A percentile compares a stretch with the other conserved stretches of the same genome.
These are phyloP conservation scores for Sapayoa aenigma DNA, from an alignment of 2,113 vertebrate genomes.

Conservation along the genomic window DNA sequence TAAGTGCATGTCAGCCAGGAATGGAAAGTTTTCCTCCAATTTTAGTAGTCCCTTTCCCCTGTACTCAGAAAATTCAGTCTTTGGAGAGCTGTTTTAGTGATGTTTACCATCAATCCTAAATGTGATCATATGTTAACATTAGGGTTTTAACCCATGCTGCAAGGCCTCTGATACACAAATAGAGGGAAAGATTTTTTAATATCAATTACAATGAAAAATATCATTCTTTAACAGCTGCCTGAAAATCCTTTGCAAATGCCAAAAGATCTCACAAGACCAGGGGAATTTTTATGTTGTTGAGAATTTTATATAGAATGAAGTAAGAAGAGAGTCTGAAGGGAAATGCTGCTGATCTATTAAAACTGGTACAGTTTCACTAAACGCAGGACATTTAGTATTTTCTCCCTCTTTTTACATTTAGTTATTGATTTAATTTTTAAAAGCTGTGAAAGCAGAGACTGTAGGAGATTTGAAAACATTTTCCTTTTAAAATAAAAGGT, in stretches of 20 bases:
- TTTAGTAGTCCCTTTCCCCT: neutral
- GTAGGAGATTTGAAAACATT: neutral
- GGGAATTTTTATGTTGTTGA: neutral
- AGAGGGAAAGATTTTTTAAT: neutral
- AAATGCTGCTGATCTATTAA: neutral
- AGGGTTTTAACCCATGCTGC: neutral
- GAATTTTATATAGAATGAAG: neutral
- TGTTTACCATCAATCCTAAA: neutral
- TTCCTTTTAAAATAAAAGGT: neutral
- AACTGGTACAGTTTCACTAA: neutral
- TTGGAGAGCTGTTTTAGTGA: neutral
- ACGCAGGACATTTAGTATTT: neutral
- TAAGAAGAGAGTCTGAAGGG: neutral
- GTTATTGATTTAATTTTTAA: neutral
- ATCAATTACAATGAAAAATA: neutral
- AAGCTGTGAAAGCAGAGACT: neutral
- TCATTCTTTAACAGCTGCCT: neutral
- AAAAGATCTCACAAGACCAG: neutral
- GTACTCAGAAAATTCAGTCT: neutral
- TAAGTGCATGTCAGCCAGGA: neutral
- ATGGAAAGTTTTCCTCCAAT: neutral
- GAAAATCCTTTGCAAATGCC: neutral
- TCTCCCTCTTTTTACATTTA: neutral
- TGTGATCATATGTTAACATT: neutral
- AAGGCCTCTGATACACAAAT: neutral